phyloP scores from a whole-genome alignment of 2,113 vertebrate species.

The Gadus chalcogrammus region DNA sequence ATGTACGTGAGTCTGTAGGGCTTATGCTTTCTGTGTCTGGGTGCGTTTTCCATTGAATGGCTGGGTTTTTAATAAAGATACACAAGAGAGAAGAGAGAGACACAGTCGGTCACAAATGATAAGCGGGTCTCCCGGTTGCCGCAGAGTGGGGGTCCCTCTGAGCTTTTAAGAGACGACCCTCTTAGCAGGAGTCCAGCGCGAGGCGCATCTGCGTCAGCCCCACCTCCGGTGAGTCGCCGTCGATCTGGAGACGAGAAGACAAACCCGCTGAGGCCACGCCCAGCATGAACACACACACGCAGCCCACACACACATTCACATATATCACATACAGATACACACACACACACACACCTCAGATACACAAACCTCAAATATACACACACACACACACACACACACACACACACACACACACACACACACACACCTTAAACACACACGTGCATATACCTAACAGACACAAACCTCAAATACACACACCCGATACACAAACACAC shows the following conservation, averaged over 20 bases:
- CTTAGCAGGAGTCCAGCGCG: constrained; percentile 76
- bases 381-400: constrained; percentile 28
- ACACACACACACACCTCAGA: constrained; percentile 17
- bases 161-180: constrained; percentile 42
- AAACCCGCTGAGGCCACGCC: constrained; percentile 4
- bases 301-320: constrained; percentile 5
- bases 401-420: too few species aligned
- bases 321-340: constrained; percentile 36
- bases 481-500: constrained; percentile 7
- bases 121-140: not conserved
- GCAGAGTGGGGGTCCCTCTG: not conserved
- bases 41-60: too few species aligned
- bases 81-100: not conserved
- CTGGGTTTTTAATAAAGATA: not conserved
- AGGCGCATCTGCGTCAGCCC: constrained; percentile 85
- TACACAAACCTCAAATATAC: constrained; percentile 32
- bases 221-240: constrained; percentile 84
- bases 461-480: constrained; percentile 19
- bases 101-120: not conserved
- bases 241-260: constrained; percentile 73
- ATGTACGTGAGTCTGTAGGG: constrained; percentile 13
- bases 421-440: constrained; percentile 12
- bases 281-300: not conserved
- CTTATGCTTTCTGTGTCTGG: constrained; percentile 5
- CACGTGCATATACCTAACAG: not conserved